Evolutionary conservation across 2,113 vertebrate species (phyloP), one percentile per base, ranked within the genome.

Genomic region (Plectropomus leopardus): DNA sequence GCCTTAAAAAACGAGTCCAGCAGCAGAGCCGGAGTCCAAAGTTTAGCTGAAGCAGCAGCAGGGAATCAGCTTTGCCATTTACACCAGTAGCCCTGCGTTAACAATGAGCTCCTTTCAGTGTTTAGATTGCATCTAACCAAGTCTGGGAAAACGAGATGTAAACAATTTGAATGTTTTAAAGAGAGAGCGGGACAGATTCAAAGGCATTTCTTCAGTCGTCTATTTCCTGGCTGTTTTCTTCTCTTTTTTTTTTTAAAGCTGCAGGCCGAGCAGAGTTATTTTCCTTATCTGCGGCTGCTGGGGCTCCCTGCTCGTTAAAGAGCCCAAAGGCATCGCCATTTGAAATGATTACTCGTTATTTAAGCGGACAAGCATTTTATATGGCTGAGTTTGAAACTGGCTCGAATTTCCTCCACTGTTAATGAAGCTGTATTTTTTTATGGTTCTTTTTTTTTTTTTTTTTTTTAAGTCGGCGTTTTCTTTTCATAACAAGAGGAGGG

Each of bases 351-450:
- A 89, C 82, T 75, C 59, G 58, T 91, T 91, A 88, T 92, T 92
- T 85, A 74, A 84, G 84, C 74, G 82, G 78, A 90, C 88, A 84
- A 70, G 79, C 58, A 64, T 88, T 92, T 94, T 90, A 92, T 92
- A 91, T 77, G 86, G 61, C 73, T 19, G 50, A 61, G 83, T 74
- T 92, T 93, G 72, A 90, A 93, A 86, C 84, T 84, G 88, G 75
- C 89, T 90, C 45, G 34, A 61, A 58, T 91, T 93, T 88, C 88
- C 83, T 88, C 26, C 78, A 47, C 82, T 86, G 82, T 86, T 94
- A 94, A 94, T 86, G 92, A 94, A 91, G 82, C 91, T 82, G 80
- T 78, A 65, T 76, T 65, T 85, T 78, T 95, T 92, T 90, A 91
- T 89, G 80, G 72, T 66, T 55, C 4, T 23, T 75, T 76, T 64